A percentile compares a stretch with the other conserved stretches of the same genome.
Evolutionary conservation across 2,888 invertebrate species (phyloP).

Genomic region (Rhagonycha lutea): DNA sequence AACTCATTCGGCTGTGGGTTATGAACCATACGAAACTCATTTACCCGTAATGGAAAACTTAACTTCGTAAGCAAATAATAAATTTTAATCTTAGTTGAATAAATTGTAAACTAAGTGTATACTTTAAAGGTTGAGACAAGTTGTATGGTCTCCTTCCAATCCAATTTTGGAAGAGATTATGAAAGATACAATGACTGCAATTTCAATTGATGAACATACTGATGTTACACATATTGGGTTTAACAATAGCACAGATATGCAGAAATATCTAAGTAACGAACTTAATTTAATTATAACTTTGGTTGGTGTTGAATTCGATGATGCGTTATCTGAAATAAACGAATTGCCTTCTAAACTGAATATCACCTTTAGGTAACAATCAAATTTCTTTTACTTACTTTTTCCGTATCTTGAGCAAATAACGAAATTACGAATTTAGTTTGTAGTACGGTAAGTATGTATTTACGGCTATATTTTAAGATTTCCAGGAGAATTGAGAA

Average conservation of each 20-base stretch:
- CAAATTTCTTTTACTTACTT: not conserved
- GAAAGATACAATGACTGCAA: not conserved
- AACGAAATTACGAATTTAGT: not conserved
- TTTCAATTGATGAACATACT: not conserved
- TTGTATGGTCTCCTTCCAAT: constrained; percentile 24
- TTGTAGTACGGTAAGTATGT: not conserved
- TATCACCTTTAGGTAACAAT: constrained; percentile 58
- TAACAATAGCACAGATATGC: not conserved
- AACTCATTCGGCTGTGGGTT: constrained; percentile 36
- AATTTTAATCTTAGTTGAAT: not conserved
- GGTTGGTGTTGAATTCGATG: constrained; percentile 68
- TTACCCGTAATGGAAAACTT: constrained; percentile 8
- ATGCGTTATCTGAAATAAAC: constrained; percentile 54
- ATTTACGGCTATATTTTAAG: too few relatives aligned
- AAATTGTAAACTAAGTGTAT: not conserved
- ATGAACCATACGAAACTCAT: constrained; percentile 7
- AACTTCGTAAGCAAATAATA: constrained; percentile 13
- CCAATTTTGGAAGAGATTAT: constrained; percentile 9
- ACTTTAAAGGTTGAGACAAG: constrained; percentile 9
- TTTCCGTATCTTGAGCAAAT: too few relatives aligned
- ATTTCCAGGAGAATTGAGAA: constrained; percentile 66
- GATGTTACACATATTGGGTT: not conserved
- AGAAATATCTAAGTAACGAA: constrained; percentile 9
- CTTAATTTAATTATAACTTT: constrained; percentile 33
- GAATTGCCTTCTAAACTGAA: constrained; percentile 57